Evolutionary conservation across 2,113 vertebrate species (phyloP).

Genomic region (Ramphastos sulfuratus): DNA sequence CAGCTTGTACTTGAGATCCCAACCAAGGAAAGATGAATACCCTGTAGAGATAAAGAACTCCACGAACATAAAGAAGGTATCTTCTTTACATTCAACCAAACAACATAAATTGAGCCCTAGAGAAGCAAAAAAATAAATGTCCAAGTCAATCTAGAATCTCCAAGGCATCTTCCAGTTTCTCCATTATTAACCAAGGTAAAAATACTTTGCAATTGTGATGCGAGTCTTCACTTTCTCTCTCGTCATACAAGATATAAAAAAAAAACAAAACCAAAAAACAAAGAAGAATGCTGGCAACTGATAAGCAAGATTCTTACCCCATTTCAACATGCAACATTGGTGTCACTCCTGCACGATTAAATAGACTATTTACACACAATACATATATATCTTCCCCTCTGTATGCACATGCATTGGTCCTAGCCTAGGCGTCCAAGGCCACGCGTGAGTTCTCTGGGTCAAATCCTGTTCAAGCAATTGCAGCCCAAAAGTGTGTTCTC

Average conservation of each 20-base stretch:
- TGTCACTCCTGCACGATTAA: slow-evolving; percentile 74
- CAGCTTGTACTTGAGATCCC: slow-evolving; percentile 30
- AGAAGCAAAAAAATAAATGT: slow-evolving; percentile 7
- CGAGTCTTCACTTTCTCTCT: slow-evolving; percentile 62
- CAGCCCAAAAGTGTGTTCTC: slow-evolving; percentile 56
- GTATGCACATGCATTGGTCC: slow-evolving; percentile 72
- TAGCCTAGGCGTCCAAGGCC: slow-evolving; percentile 69
- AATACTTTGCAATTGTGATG: slow-evolving; percentile 53
- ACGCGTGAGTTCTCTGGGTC: slow-evolving; percentile 63
- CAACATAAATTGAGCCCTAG: slow-evolving; percentile 13
- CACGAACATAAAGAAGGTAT: neutral
- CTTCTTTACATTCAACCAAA: slow-evolving; percentile 2
- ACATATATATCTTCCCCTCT: slow-evolving; percentile 67
- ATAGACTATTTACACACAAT: slow-evolving; percentile 76
- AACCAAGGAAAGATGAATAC: slow-evolving; percentile 34
- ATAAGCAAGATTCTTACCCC: slow-evolving; percentile 68
- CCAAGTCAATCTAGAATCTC: slow-evolving; percentile 18
- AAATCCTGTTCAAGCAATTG: slow-evolving; percentile 54
- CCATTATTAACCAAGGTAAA: slow-evolving; percentile 58
- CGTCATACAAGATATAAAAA: slow-evolving; percentile 57
- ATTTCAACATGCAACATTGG: slow-evolving; percentile 70
- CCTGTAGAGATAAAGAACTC: slow-evolving; percentile 2
- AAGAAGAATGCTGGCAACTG: slow-evolving; percentile 62
- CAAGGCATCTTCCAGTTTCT: slow-evolving; percentile 68
- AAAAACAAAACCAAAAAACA: neutral